Evolutionary conservation across 2,113 vertebrate species (phyloP).

Genomic region (Phylloscopus trochilus): DNA sequence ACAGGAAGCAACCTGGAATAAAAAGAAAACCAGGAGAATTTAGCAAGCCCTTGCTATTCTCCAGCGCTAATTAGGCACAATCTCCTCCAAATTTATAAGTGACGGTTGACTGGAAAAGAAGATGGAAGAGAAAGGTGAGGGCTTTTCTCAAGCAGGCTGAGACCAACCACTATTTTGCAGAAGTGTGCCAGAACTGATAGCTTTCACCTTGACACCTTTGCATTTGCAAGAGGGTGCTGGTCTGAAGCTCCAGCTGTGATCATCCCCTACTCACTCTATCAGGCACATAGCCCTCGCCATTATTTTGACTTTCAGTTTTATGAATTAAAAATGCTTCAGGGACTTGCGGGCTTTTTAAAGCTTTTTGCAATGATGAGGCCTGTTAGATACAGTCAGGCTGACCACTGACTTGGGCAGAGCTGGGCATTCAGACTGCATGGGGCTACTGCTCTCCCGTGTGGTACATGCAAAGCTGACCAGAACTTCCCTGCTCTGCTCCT

Average conservation of each 20-base stretch:
- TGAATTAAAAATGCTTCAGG: background rate
- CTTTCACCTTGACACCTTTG: background rate
- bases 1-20: conserved; percentile 4
- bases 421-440: accelerated
- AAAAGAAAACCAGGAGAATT: background rate
- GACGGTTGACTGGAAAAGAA: background rate
- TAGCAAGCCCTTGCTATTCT: background rate
- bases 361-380: background rate
- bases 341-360: background rate
- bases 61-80: background rate
- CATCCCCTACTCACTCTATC: background rate
- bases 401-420: accelerated
- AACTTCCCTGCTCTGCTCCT: background rate
- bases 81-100: background rate
- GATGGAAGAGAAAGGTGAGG: background rate
- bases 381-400: background rate
- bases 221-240: background rate
- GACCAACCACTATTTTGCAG: background rate
- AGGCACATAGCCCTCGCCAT: too few relatives aligned
- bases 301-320: background rate
- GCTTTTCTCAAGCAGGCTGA: background rate
- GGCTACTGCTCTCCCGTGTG: accelerated
- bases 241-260: background rate
- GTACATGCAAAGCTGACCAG: background rate
- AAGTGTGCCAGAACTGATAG: background rate